Conservation (phyloP, 2,113 vertebrate species). For the Corythaeola cristata region DNA sequence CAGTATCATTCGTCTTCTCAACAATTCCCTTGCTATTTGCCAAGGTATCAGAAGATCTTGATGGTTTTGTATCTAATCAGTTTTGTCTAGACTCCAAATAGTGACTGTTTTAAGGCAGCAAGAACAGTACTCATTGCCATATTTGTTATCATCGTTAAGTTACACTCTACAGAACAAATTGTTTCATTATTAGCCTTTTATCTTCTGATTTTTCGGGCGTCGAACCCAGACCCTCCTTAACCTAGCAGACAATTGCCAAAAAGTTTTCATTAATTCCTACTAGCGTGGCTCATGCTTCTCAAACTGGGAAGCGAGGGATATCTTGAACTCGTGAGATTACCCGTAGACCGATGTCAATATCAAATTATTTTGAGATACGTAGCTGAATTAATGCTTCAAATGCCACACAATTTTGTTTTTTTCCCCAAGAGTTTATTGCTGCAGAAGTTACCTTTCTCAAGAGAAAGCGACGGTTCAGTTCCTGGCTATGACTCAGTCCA, state of each 20-base stretch:
- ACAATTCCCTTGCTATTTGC: conserved; percentile 54
- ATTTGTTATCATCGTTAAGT: conserved; percentile 68
- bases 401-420: background rate
- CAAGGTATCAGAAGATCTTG: conserved; percentile 65
- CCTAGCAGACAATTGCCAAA: background rate
- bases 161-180: conserved; percentile 51
- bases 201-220: conserved; percentile 15
- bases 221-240: background rate
- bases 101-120: conserved; percentile 29
- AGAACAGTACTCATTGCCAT: conserved; percentile 29
- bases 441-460: conserved; percentile 57
- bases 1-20: conserved; percentile 73
- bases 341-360: background rate
- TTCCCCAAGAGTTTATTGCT: conserved; percentile 18
- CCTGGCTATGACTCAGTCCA: conserved; percentile 56
- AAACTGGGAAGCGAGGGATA: conserved; percentile 28
- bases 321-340: background rate
- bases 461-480: conserved; percentile 31
- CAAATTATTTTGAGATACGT: background rate
- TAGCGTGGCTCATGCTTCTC: conserved; percentile 9
- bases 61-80: conserved; percentile 68
- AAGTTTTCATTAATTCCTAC: conserved; percentile 44
- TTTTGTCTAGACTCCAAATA: conserved; percentile 61
- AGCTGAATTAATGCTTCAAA: conserved; percentile 28
- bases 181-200: conserved; percentile 50